phyloP scores from a whole-genome alignment of 2,888 invertebrate genomes.

The Pimpla rufipes region DNA sequence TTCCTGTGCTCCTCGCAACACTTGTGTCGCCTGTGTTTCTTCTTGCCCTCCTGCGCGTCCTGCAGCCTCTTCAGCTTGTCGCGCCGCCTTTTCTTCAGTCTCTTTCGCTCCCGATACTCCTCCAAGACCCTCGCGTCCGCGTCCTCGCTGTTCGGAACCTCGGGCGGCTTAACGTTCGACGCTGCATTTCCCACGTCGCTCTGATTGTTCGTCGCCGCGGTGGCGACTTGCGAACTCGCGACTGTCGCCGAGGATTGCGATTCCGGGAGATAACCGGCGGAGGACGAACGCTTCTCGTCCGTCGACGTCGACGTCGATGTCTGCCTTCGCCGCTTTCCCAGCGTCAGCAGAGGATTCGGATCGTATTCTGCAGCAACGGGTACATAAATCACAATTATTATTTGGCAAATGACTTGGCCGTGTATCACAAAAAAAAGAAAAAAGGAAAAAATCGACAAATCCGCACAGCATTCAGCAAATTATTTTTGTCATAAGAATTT shows the following conservation, averaged over 20 bases:
- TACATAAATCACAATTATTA: not conserved
- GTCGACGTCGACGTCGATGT: slow-evolving; percentile 88
- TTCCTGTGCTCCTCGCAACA: slow-evolving; percentile 90
- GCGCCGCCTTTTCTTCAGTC: slow-evolving; percentile 90
- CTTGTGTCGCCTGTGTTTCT: slow-evolving; percentile 90
- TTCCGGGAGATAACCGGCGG: slow-evolving; percentile 56
- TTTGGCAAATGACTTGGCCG: not conserved
- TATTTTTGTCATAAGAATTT: no score
- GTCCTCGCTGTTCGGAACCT: slow-evolving; percentile 75
- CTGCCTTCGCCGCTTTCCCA: slow-evolving; percentile 92
- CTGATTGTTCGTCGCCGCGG: slow-evolving; percentile 62
- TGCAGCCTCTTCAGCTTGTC: slow-evolving; percentile 87
- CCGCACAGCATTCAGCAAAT: no score
- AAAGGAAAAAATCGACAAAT: no score
- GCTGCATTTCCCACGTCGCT: slow-evolving; percentile 51
- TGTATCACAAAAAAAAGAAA: no score
- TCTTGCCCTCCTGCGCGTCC: slow-evolving; percentile 86
- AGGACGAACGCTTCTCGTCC: slow-evolving; percentile 86
- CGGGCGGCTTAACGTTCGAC: slow-evolving; percentile 70
- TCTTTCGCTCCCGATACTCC: slow-evolving; percentile 88
- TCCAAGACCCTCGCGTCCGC: slow-evolving; percentile 84
- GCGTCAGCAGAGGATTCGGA: slow-evolving; percentile 91
- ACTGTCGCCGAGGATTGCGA: slow-evolving; percentile 66
- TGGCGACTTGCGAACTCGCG: slow-evolving; percentile 69
- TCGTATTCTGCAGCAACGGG: slow-evolving; percentile 90